These are phyloP conservation scores for Turritopsis rubra DNA, from an alignment of 30 jellyfish, hydroid and myxozoan genomes.

Conservation along the genomic window DNA sequence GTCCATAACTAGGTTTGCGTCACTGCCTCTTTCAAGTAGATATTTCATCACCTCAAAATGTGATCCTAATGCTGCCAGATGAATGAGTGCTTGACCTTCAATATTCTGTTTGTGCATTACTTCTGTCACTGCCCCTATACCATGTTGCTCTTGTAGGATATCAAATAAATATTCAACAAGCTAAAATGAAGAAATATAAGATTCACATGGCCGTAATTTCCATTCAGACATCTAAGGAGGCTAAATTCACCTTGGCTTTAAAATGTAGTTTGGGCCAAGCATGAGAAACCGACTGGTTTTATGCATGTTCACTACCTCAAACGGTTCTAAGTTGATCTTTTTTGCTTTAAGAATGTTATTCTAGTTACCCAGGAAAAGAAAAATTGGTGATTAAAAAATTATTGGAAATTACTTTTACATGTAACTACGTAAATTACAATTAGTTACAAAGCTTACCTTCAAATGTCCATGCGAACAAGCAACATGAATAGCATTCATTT, in stretches of 20 bases:
- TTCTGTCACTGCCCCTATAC: slow-evolving; percentile 41
- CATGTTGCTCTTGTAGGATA: slow-evolving; percentile 41
- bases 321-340: too few species aligned
- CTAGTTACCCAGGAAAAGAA: too few species aligned
- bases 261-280: not conserved
- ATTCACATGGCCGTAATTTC: not conserved
- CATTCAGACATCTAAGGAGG: too few species aligned
- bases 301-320: too few species aligned
- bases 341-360: too few species aligned
- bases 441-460: slow-evolving; percentile 28
- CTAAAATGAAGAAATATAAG: slow-evolving; percentile 19
- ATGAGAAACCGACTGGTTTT: too few species aligned
- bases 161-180: slow-evolving; percentile 45
- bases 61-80: slow-evolving; percentile 76
- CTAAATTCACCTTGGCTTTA: not conserved
- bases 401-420: not conserved
- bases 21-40: slow-evolving; percentile 75
- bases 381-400: not conserved
- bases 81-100: slow-evolving; percentile 81
- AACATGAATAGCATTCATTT: slow-evolving; percentile 67
- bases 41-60: slow-evolving; percentile 53
- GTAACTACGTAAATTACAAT: not conserved
- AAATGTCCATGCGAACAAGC: slow-evolving; percentile 81
- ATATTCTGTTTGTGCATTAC: slow-evolving; percentile 49
- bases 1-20: slow-evolving; percentile 61